Conservation (phyloP, 92 coral and sea anemone species). For the Zoanthus sansibaricus region DNA sequence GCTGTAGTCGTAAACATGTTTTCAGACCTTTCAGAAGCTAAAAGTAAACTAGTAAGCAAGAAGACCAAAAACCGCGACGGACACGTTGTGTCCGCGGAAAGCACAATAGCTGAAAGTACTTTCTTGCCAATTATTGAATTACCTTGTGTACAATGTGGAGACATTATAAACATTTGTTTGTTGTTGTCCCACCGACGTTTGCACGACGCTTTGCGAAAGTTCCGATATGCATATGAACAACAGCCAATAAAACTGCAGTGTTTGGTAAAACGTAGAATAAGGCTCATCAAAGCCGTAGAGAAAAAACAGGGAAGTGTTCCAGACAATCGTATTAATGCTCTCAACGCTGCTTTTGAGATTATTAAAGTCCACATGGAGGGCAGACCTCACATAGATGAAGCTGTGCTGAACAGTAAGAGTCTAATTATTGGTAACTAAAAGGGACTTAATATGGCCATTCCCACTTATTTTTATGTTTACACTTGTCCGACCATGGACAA, state of each 20-base stretch:
- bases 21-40: conserved; percentile 63
- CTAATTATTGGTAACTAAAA: not conserved
- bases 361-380: conserved; percentile 78
- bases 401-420: conserved; percentile 40
- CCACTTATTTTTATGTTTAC: not conserved
- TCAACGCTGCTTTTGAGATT: conserved; percentile 91
- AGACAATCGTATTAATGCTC: conserved; percentile 68
- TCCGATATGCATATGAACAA: conserved; percentile 73
- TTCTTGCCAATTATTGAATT: conserved; percentile 78
- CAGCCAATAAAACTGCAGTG: conserved; percentile 65
- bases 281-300: conserved; percentile 57
- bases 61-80: no score
- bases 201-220: conserved; percentile 84
- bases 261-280: conserved; percentile 70
- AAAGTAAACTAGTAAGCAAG: not conserved
- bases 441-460: not conserved
- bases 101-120: not conserved
- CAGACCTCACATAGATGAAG: conserved; percentile 44
- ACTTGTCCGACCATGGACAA: not conserved
- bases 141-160: conserved; percentile 87
- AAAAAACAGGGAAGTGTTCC: conserved; percentile 47
- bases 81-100: conserved; percentile 43
- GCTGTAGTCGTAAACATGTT: conserved; percentile 81
- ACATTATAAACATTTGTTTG: conserved; percentile 78
- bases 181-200: conserved; percentile 79